phyloP scores from a whole-genome alignment of 2,888 invertebrate species.

The Drosophila fungiperda region DNA sequence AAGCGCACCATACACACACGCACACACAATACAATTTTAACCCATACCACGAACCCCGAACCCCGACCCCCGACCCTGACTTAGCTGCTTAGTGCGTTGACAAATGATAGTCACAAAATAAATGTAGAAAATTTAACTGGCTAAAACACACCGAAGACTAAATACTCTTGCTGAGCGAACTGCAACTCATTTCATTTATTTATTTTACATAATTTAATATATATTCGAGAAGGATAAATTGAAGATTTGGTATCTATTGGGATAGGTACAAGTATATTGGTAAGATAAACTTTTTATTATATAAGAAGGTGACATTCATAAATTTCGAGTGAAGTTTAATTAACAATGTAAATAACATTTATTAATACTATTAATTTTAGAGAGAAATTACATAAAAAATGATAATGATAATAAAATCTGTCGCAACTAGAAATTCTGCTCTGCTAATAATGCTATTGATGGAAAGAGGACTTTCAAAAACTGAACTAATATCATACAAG shows the following conservation, averaged over 20 bases:
- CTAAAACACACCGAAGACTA: background rate
- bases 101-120: slow-evolving; percentile 64
- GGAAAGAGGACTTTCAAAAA: background rate
- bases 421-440: background rate
- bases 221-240: background rate
- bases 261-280: too few relatives aligned
- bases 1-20: background rate
- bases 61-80: background rate
- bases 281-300: too few relatives aligned
- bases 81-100: slow-evolving; percentile 68
- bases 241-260: too few relatives aligned
- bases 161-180: background rate
- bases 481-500: background rate
- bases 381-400: background rate
- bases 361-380: too few relatives aligned
- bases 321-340: too few relatives aligned
- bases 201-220: background rate
- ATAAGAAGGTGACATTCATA: too few relatives aligned
- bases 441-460: background rate
- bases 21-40: background rate
- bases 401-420: background rate
- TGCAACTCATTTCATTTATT: background rate
- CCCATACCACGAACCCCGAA: background rate
- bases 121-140: background rate
- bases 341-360: too few relatives aligned